Evolutionary conservation across 2,888 invertebrate genomes (phyloP).

Genomic region (Tachina lurida): DNA sequence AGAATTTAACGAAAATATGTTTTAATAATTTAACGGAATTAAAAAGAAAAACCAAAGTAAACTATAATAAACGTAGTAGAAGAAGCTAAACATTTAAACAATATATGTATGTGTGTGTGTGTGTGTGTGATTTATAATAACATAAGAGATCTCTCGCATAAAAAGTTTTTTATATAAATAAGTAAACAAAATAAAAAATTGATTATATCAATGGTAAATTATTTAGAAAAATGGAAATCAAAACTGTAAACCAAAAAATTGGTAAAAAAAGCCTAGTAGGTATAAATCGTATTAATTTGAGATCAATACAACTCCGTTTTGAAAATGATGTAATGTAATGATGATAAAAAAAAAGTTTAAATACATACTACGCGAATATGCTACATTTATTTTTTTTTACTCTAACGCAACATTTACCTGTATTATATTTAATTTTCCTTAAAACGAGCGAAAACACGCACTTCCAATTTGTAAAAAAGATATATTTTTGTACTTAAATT

Average conservation of each 20-base stretch:
- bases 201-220: conserved; percentile 19
- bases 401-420: conserved; percentile 31
- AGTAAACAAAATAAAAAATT: conserved; percentile 23
- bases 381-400: conserved; percentile 2
- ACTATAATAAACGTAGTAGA: conserved; percentile 59
- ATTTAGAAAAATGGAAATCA: conserved; percentile 42
- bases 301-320: neutral
- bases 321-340: neutral
- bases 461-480: conserved; percentile 59
- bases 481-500: conserved; percentile 68
- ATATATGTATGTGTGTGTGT: conserved; percentile 22
- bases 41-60: conserved; percentile 47
- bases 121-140: conserved; percentile 67
- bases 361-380: neutral
- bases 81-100: conserved; percentile 56
- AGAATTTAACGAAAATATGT: conserved; percentile 34
- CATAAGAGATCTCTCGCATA: conserved; percentile 68
- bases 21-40: conserved; percentile 33
- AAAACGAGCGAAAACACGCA: conserved; percentile 40
- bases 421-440: conserved; percentile 47
- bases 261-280: conserved; percentile 14
- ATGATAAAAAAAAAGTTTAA: neutral
- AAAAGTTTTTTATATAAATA: conserved; percentile 63
- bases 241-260: conserved; percentile 30
- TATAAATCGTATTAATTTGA: conserved; percentile 18